These are phyloP conservation scores for Ahaetulla prasina DNA, from an alignment of 2,113 vertebrate genomes.

Conservation along the genomic window DNA sequence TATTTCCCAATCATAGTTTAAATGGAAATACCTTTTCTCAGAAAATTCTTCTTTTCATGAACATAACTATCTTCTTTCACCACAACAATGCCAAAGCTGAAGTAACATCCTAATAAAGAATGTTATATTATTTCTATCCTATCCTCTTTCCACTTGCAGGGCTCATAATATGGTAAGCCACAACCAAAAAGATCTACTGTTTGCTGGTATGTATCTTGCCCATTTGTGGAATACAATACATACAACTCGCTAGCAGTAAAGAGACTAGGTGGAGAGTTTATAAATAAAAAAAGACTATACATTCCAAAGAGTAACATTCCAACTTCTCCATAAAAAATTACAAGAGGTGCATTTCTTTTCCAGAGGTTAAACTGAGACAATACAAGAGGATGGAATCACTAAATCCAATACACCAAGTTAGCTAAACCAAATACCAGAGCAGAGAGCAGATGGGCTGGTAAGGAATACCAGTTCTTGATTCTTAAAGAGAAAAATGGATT, in stretches of 20 bases:
- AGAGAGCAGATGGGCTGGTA: conserved; percentile 39
- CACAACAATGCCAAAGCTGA: neutral
- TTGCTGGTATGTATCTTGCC: neutral
- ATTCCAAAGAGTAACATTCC: neutral
- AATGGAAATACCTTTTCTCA: neutral
- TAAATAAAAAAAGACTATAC: neutral
- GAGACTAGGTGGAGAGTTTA: neutral
- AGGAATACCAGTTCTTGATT: neutral
- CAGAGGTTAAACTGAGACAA: neutral
- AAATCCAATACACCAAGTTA: neutral
- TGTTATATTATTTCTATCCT: neutral
- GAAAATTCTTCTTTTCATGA: neutral
- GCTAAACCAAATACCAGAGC: neutral
- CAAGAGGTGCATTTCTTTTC: neutral
- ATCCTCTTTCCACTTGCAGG: neutral
- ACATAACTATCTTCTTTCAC: neutral
- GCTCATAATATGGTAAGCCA: neutral
- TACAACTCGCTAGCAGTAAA: neutral
- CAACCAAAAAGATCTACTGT: neutral
- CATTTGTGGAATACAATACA: neutral
- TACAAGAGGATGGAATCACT: neutral
- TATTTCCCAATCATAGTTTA: neutral
- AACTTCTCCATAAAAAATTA: neutral
- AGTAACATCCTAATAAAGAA: neutral
- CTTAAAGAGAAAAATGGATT: neutral